These are phyloP conservation scores for Podarcis lilfordi DNA, from an alignment of 2,797 vertebrate genomes.

Conservation along the genomic window DNA sequence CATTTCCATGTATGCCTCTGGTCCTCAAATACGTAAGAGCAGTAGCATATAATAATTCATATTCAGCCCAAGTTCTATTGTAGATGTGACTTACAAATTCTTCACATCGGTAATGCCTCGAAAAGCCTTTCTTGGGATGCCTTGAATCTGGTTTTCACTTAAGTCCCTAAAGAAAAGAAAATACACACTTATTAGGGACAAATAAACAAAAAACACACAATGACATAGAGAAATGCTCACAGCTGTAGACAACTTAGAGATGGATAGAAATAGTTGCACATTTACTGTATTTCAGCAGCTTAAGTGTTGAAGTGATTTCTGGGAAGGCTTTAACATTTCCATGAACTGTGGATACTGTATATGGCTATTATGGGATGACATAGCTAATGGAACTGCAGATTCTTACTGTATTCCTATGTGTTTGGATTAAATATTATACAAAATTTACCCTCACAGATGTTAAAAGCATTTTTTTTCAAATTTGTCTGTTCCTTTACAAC, in stretches of 20 bases:
- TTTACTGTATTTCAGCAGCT: background rate
- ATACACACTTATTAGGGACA: background rate
- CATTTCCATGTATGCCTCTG: fast-evolving
- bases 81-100: slow-evolving; percentile 90
- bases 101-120: slow-evolving; percentile 95
- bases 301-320: background rate
- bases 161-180: slow-evolving; percentile 86
- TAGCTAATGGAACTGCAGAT: no score
- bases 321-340: background rate
- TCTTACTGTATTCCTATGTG: background rate
- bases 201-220: slow-evolving; percentile 58
- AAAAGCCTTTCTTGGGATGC: slow-evolving; percentile 96
- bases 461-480: background rate
- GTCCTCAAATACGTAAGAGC: background rate
- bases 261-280: background rate
- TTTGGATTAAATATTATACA: background rate
- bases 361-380: background rate
- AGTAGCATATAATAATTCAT: slow-evolving; percentile 11
- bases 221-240: slow-evolving; percentile 43
- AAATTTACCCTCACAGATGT: background rate
- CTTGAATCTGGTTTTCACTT: slow-evolving; percentile 98
- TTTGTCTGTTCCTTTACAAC: background rate
- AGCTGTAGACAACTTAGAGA: background rate
- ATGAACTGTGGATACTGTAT: background rate
- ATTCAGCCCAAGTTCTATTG: background rate